These are phyloP conservation scores for Mixornis gularis DNA, from an alignment of 2,113 vertebrate species.

Conservation along the genomic window DNA sequence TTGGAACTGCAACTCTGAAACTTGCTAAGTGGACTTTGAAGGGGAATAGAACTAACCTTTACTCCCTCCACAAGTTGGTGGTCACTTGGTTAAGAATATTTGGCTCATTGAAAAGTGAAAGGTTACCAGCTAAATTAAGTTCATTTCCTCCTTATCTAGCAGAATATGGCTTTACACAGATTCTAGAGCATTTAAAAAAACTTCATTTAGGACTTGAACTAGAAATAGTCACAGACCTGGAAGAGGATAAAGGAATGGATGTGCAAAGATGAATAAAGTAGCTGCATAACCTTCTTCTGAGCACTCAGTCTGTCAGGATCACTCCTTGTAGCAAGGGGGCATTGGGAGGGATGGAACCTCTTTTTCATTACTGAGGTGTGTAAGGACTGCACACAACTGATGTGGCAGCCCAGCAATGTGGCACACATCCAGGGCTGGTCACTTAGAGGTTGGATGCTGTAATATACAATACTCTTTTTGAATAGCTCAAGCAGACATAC, in stretches of 20 bases:
- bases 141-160: background rate
- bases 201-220: background rate
- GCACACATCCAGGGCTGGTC: background rate
- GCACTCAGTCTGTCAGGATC: background rate
- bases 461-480: background rate
- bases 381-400: accelerated
- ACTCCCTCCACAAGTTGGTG: background rate
- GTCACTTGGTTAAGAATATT: background rate
- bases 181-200: background rate
- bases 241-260: background rate
- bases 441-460: background rate
- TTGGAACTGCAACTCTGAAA: background rate
- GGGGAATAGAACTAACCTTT: background rate
- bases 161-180: background rate
- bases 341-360: background rate
- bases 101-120: background rate
- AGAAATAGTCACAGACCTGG: background rate
- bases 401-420: background rate
- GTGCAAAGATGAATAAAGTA: background rate
- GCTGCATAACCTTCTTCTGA: background rate
- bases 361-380: accelerated
- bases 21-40: background rate
- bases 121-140: background rate
- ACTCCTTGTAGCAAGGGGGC: accelerated
- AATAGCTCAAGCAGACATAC: background rate